These are phyloP conservation scores for Kryptolebias marmoratus DNA, from an alignment of 2,113 vertebrate species.

Conservation along the genomic window DNA sequence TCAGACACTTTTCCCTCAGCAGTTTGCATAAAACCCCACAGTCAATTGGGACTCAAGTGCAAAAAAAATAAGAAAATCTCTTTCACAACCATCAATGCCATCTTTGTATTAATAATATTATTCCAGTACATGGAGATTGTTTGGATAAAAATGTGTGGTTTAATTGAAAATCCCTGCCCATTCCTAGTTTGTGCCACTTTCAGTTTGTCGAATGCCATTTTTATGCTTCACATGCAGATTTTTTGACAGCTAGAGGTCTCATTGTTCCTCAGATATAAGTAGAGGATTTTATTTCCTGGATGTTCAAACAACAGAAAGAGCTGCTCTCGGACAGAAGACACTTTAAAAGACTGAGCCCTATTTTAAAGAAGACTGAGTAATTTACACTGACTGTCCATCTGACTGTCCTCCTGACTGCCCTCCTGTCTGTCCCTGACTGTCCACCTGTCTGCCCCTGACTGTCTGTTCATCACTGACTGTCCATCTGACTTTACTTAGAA, in stretches of 20 bases:
- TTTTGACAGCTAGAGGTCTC: background rate
- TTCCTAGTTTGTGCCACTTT: background rate
- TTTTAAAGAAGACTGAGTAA: background rate
- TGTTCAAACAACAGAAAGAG: background rate
- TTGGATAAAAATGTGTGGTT: conserved; percentile 50
- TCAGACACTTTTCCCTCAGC: background rate
- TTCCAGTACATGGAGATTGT: conserved; percentile 30
- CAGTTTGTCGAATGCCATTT: background rate
- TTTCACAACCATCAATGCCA: conserved; percentile 12
- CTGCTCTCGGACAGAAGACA: background rate
- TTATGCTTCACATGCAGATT: background rate
- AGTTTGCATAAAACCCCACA: conserved; percentile 1
- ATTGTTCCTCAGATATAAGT: background rate
- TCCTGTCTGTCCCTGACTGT: no score
- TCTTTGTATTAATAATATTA: conserved; percentile 27
- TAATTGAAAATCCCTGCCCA: conserved; percentile 9
- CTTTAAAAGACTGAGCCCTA: background rate
- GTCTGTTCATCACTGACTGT: background rate
- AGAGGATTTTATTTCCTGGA: background rate
- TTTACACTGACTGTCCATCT: background rate
- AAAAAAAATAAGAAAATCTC: background rate
- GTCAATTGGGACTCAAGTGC: background rate
- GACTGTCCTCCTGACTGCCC: no score
- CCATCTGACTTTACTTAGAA: no score
- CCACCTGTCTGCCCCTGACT: no score